These are phyloP conservation scores for Yponomeuta malinellus DNA, from an alignment of 2,888 invertebrate genomes.

Conservation along the genomic window DNA sequence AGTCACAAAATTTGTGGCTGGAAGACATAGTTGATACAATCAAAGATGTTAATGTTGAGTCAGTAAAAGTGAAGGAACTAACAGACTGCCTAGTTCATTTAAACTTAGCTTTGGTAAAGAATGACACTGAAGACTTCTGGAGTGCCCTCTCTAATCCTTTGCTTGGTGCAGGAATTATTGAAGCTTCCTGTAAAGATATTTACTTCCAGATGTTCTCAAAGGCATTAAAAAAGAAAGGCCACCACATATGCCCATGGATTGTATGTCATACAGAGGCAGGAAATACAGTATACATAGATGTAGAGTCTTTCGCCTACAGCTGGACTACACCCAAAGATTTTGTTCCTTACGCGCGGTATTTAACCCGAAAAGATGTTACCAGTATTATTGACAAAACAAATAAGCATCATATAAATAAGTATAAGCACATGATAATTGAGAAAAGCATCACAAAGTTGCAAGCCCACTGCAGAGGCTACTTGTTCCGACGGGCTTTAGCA, in stretches of 20 bases:
- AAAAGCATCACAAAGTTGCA: conserved; percentile 73
- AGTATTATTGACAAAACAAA: conserved; percentile 60
- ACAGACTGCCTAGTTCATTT: conserved; percentile 61
- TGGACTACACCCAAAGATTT: conserved; percentile 73
- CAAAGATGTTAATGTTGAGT: conserved; percentile 65
- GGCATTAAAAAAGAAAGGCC: conserved; percentile 57
- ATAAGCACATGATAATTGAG: conserved; percentile 55
- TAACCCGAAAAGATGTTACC: conserved; percentile 60
- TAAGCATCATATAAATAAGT: conserved; percentile 57
- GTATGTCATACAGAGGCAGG: conserved; percentile 69
- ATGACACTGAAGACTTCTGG: conserved; percentile 56
- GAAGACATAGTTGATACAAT: conserved; percentile 73
- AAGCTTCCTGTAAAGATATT: conserved; percentile 53
- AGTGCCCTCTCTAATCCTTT: conserved; percentile 44
- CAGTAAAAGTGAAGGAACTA: conserved; percentile 61
- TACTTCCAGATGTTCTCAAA: conserved; percentile 70
- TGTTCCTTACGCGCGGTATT: conserved; percentile 62
- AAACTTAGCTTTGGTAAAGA: conserved; percentile 59
- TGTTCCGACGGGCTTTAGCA: conserved; percentile 66
- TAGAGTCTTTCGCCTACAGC: conserved; percentile 66
- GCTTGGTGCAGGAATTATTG: conserved; percentile 39
- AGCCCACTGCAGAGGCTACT: conserved; percentile 76
- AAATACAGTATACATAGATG: conserved; percentile 70
- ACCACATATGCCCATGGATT: conserved; percentile 67
- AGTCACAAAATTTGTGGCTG: conserved; percentile 76